Evolutionary conservation across 2,888 invertebrate genomes (phyloP), one percentile per base, ranked within the genome.

Genomic region (Protonemura montana): DNA sequence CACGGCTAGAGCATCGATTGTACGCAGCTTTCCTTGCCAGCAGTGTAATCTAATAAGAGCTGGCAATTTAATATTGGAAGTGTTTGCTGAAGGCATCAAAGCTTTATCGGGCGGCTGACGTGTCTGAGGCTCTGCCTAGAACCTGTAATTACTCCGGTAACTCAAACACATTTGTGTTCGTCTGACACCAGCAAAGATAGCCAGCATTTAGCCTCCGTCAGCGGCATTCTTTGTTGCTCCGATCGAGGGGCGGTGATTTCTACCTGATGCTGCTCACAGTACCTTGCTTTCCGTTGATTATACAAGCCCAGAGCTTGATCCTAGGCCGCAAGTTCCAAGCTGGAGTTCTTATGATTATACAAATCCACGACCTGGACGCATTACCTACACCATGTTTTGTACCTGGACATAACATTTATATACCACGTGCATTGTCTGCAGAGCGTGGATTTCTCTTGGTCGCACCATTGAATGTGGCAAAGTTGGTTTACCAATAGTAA

Each of bases 91-190:
- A 76, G 84, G 84, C 84, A 76, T 28, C 28, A 29, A 81, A 81
- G 76, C 84, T 84, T 28, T 27, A 84, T 84, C 84, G 84, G 84
- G 28, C 84, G 29, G 59, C 84, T 84, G 84, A 84, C 84, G 84
- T 84, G 84, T 76, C 29, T 76, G 84, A 81, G 27, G n/a, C 13
- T 28, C 5, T 27, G 84, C 13, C 59, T 76, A 6, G 76, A 84
- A 84, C 87, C 87, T 87, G 85, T 87, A 87, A 87, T 87, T 87
- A 87, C 84, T 27, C 80, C 87, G 87, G 87, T 85, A 87, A 87
- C 87, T 86, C 87, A 87, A 87, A 87, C 87, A 87, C 87, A 87
- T 87, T 87, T 87, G 87, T 87, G 87, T 78, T 85, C 77, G 42
- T 86, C 87, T 87, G 87, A 87, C 87, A 87, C 87, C 85, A 85